These are phyloP conservation scores for Luperina testacea DNA, from an alignment of 2,888 invertebrate genomes.

Conservation along the genomic window DNA sequence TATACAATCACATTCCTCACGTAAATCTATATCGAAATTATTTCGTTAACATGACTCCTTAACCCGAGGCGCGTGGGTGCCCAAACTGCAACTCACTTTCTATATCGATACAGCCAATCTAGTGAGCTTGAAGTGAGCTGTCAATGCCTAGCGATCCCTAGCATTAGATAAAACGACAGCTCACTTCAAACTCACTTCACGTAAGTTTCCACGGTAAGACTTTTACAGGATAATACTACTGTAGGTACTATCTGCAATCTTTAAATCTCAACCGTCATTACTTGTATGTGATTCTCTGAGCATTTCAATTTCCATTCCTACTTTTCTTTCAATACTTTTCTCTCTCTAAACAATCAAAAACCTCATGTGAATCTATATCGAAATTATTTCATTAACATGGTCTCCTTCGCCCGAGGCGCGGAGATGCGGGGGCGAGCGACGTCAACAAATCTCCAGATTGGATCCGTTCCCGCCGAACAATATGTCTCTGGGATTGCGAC, in stretches of 20 bases:
- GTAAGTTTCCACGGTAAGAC: too few species aligned
- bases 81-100: background rate
- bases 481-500: slow-evolving; percentile 70
- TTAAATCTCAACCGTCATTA: background rate
- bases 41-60: slow-evolving; percentile 51
- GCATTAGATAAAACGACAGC: background rate
- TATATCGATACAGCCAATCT: too few species aligned
- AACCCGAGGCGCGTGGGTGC: slow-evolving; percentile 36
- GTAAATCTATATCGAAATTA: slow-evolving; percentile 57
- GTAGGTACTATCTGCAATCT: background rate
- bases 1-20: slow-evolving; percentile 14
- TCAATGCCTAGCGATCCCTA: background rate
- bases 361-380: slow-evolving; percentile 48
- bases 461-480: slow-evolving; percentile 64
- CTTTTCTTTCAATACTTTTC: background rate
- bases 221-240: too few species aligned
- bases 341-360: background rate
- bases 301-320: background rate
- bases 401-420: slow-evolving; percentile 35
- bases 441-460: slow-evolving; percentile 64
- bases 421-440: slow-evolving; percentile 12
- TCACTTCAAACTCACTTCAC: too few species aligned
- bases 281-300: background rate
- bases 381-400: slow-evolving; percentile 55
- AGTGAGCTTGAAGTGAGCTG: background rate